Percentiles rank a stretch among this genome's conserved stretches.
Evolutionary conservation across 1,140 invertebrate species (phyloP).

Genomic region (Trachymyrmex cornetzi): DNA sequence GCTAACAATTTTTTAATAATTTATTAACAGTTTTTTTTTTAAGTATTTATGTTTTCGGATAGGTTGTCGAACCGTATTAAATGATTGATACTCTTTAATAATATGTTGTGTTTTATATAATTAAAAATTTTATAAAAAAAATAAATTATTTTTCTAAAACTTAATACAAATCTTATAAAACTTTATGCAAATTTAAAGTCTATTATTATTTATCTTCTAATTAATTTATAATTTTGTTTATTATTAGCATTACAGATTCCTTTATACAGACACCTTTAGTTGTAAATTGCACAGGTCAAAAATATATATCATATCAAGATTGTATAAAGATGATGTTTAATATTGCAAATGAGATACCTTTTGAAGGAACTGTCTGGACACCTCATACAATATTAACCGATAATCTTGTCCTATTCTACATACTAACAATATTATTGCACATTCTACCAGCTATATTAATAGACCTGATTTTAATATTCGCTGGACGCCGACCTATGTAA

Average conservation of each 20-base stretch:
- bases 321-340: conserved; percentile 87
- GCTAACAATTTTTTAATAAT: too few relatives aligned
- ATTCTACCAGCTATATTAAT: conserved; percentile 91
- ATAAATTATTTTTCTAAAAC: background rate
- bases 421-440: conserved; percentile 89
- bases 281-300: conserved; percentile 86
- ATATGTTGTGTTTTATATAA: background rate
- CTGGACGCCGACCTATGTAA: conserved; percentile 92
- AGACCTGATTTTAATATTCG: conserved; percentile 89
- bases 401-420: conserved; percentile 86
- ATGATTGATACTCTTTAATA: background rate
- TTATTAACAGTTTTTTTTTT: too few relatives aligned
- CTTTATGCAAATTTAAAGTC: background rate
- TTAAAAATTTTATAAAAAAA: background rate
- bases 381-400: conserved; percentile 87
- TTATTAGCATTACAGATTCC: conserved; percentile 86
- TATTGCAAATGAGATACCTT: conserved; percentile 87
- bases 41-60: too few relatives aligned
- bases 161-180: background rate
- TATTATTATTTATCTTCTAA: background rate
- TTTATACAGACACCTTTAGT: conserved; percentile 88
- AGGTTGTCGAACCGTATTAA: too few relatives aligned
- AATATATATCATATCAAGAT: conserved; percentile 71
- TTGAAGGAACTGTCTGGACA: conserved; percentile 91
- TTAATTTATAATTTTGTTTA: conserved; percentile 16